Evolutionary conservation across 2,888 invertebrate species (phyloP).

Genomic region (Sepiola atlantica): DNA sequence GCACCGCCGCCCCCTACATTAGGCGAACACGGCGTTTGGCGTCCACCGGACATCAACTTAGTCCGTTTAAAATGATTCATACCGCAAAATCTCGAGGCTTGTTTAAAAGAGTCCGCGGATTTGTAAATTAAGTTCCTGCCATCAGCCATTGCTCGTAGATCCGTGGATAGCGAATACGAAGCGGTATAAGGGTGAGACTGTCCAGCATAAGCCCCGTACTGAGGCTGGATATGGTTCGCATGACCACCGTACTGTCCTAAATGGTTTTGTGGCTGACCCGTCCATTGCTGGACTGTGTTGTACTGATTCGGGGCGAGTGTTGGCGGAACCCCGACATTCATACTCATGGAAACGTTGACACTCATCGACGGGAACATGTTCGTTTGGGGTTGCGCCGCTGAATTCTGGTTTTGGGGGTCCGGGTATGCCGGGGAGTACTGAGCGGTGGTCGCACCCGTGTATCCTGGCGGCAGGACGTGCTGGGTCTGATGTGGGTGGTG

Average conservation of each 20-base stretch:
- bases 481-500: slow-evolving; percentile 50
- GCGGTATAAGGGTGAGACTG: slow-evolving; percentile 55
- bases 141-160: slow-evolving; percentile 60
- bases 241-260: slow-evolving; percentile 51
- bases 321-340: slow-evolving; percentile 88
- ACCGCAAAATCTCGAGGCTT: slow-evolving; percentile 57
- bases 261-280: slow-evolving; percentile 53
- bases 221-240: slow-evolving; percentile 47
- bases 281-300: slow-evolving; percentile 60
- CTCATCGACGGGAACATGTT: slow-evolving; percentile 90
- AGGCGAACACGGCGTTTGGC: slow-evolving; percentile 40
- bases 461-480: slow-evolving; percentile 74
- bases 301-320: slow-evolving; percentile 58
- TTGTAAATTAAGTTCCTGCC: slow-evolving; percentile 62
- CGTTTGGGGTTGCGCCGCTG: slow-evolving; percentile 62
- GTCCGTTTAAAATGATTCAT: slow-evolving; percentile 57
- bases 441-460: slow-evolving; percentile 53
- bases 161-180: slow-evolving; percentile 61
- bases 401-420: slow-evolving; percentile 48
- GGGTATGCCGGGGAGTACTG: slow-evolving; percentile 55
- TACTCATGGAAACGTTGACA: slow-evolving; percentile 97
- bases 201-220: slow-evolving; percentile 49
- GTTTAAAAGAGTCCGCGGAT: slow-evolving; percentile 63
- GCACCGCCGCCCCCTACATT: not conserved
- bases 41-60: slow-evolving; percentile 61